Evolutionary conservation across 2,113 vertebrate species (phyloP).

Genomic region (Larimichthys polyactis): DNA sequence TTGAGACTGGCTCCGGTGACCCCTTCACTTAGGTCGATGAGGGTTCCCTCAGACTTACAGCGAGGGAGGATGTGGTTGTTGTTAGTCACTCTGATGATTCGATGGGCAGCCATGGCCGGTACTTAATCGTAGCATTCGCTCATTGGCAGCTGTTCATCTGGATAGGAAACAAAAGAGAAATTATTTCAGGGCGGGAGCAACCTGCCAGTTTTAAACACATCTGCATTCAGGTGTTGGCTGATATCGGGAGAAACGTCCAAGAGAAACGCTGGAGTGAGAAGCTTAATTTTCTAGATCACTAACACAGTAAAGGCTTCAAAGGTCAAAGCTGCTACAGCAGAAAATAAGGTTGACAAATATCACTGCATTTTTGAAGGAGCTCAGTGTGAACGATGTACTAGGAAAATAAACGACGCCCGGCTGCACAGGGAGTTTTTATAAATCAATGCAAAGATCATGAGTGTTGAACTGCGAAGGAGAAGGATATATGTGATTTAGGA

Average conservation of each 20-base stretch:
- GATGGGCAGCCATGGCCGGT: slow-evolving; percentile 91
- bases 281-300: slow-evolving; percentile 54
- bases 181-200: background rate
- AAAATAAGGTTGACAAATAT: slow-evolving; percentile 41
- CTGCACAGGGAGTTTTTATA: slow-evolving; percentile 3
- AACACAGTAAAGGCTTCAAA: slow-evolving; percentile 12
- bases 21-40: slow-evolving; percentile 90
- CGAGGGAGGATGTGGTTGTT: slow-evolving; percentile 90
- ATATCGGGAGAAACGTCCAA: background rate
- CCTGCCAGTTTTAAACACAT: slow-evolving; percentile 15
- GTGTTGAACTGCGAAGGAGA: background rate
- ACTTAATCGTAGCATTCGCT: slow-evolving; percentile 31
- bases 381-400: background rate
- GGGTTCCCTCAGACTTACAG: slow-evolving; percentile 94
- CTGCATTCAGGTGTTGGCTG: slow-evolving; percentile 1
- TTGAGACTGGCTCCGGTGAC: slow-evolving; percentile 85
- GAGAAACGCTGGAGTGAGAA: background rate
- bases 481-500: slow-evolving; percentile 7
- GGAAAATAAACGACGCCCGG: background rate
- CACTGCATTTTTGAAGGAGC: background rate
- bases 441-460: slow-evolving; percentile 49
- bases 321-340: slow-evolving; percentile 29
- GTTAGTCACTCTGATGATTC: slow-evolving; percentile 92
- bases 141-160: slow-evolving; percentile 74
- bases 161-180: slow-evolving; percentile 34